phyloP scores from a whole-genome alignment of 2,797 vertebrate genomes.

The Nannoperca australis region DNA sequence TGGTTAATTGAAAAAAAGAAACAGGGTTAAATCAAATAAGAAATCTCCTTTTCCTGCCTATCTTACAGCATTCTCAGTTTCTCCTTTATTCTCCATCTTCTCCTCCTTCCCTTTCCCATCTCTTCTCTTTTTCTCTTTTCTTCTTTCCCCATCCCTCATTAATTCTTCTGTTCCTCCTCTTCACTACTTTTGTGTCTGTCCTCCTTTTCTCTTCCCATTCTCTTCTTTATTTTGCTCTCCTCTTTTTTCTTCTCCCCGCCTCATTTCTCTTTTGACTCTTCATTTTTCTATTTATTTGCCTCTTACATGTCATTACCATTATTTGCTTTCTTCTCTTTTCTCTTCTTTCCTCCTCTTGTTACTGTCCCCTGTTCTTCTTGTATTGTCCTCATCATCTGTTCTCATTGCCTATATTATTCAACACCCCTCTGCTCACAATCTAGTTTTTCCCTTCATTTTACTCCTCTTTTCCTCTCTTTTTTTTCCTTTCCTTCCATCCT shows the following conservation, averaged over 20 bases:
- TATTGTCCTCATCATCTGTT: background rate
- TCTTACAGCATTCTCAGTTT: background rate
- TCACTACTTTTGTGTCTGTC: too few species aligned
- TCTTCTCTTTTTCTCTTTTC: background rate
- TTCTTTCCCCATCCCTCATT: too few species aligned
- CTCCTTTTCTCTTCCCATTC: background rate
- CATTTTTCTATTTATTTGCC: background rate
- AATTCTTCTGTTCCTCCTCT: too few species aligned
- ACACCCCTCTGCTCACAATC: background rate
- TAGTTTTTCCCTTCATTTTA: background rate
- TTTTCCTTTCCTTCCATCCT: background rate
- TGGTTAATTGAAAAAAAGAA: too few species aligned
- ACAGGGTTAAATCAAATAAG: background rate
- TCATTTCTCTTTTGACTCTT: background rate
- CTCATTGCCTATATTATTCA: background rate
- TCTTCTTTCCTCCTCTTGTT: background rate
- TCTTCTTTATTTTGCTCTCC: background rate
- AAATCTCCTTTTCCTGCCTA: too few species aligned
- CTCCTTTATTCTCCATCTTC: background rate
- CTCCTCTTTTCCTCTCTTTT: background rate
- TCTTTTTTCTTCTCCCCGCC: background rate
- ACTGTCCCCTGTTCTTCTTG: too few species aligned
- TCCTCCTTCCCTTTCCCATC: background rate
- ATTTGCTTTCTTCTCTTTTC: too few species aligned
- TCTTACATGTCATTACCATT: background rate